Conservation (phyloP, 2,888 invertebrate genomes). For the Adela reaumurella region DNA sequence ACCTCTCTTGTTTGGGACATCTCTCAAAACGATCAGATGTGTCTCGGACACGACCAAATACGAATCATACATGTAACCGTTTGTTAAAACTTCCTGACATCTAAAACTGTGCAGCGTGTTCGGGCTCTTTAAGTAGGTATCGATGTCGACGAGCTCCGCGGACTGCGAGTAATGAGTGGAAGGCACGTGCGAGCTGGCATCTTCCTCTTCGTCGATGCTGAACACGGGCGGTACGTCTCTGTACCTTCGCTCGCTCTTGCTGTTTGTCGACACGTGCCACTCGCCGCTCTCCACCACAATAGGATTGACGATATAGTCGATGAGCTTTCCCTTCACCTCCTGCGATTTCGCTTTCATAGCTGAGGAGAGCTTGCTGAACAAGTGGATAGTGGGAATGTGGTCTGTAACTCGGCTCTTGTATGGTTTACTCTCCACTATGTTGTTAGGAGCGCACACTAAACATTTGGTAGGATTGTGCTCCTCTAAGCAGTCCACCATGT, state of each 20-base stretch:
- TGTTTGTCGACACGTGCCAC: conserved; percentile 79
- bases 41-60: conserved; percentile 81
- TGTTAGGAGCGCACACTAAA: conserved; percentile 70
- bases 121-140: conserved; percentile 76
- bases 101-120: conserved; percentile 83
- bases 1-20: conserved; percentile 71
- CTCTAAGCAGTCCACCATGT: conserved; percentile 75
- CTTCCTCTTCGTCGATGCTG: conserved; percentile 84
- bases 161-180: conserved; percentile 56
- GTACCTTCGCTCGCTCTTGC: conserved; percentile 83
- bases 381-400: conserved; percentile 57
- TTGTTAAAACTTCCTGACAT: conserved; percentile 89
- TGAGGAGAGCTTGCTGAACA: conserved; percentile 79
- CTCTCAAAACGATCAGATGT: conserved; percentile 82
- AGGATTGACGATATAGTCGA: conserved; percentile 92
- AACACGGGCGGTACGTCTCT: conserved; percentile 90
- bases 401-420: conserved; percentile 26
- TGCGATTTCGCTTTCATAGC: conserved; percentile 89
- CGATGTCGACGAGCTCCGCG: conserved; percentile 77
- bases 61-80: conserved; percentile 86
- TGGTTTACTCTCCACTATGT: conserved; percentile 26
- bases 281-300: conserved; percentile 60
- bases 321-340: conserved; percentile 86
- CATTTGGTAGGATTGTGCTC: conserved; percentile 82
- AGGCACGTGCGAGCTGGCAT: conserved; percentile 32